Percentiles rank a stretch among this genome's conserved stretches.
Conservation (phyloP, 2,113 vertebrate species). For the Nothobranchius furzeri region DNA sequence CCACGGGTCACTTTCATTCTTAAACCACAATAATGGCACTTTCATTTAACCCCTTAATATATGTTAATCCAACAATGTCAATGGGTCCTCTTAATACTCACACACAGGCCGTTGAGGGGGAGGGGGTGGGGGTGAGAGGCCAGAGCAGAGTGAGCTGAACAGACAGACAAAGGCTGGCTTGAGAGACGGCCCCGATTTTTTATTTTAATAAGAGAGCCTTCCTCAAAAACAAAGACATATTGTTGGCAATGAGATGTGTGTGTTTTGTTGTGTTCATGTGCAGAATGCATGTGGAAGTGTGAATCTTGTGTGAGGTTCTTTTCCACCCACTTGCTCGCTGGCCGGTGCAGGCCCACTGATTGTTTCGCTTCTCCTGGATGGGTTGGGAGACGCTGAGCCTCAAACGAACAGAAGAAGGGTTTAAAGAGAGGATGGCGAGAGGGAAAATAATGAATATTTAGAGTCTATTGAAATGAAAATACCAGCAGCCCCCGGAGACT, state of each 20-base stretch:
- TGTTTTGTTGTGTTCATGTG: slow-evolving; percentile 28
- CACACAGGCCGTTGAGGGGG: slow-evolving; percentile 51
- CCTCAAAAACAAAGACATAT: slow-evolving; percentile 69
- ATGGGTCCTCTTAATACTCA: slow-evolving; percentile 72
- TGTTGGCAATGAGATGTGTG: slow-evolving; percentile 57
- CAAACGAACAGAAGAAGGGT: slow-evolving; percentile 62
- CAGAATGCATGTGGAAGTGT: slow-evolving; percentile 26
- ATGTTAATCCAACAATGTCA: slow-evolving; percentile 77
- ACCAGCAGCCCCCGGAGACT: slow-evolving; percentile 73
- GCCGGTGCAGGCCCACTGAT: slow-evolving; percentile 36
- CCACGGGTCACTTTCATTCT: slow-evolving; percentile 67
- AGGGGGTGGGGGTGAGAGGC: slow-evolving; percentile 45
- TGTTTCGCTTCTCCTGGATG: slow-evolving; percentile 44
- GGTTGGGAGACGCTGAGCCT: slow-evolving; percentile 45
- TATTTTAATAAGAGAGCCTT: slow-evolving; percentile 69
- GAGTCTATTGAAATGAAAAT: slow-evolving; percentile 83
- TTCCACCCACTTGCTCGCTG: slow-evolving; percentile 59
- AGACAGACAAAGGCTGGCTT: slow-evolving; percentile 61
- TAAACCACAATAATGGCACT: slow-evolving; percentile 70
- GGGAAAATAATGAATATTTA: slow-evolving; percentile 82
- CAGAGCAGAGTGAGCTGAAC: slow-evolving; percentile 43
- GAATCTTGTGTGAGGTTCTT: slow-evolving; percentile 31
- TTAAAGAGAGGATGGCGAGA: slow-evolving; percentile 68
- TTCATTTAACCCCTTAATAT: slow-evolving; percentile 78
- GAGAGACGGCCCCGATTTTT: slow-evolving; percentile 64